Evolutionary conservation across 2,888 invertebrate species (phyloP).

Genomic region (Agrochola macilenta): DNA sequence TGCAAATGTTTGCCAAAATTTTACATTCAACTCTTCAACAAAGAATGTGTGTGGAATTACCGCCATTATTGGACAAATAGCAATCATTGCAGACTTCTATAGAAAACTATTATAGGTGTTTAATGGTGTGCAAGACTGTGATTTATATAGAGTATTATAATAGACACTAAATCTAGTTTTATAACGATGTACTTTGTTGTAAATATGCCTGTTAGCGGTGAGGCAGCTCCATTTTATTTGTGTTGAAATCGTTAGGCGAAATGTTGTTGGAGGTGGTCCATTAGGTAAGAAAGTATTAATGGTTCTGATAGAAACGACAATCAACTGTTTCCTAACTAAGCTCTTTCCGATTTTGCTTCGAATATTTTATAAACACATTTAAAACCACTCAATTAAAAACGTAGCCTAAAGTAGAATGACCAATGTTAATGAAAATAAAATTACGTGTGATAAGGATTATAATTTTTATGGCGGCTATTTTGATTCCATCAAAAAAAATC

Average conservation of each 20-base stretch:
- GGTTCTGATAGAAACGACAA: background rate
- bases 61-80: conserved; percentile 5
- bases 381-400: too few relatives aligned
- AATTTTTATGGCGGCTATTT: too few relatives aligned
- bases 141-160: conserved; percentile 40
- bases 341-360: too few relatives aligned
- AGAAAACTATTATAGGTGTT: conserved; percentile 31
- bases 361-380: too few relatives aligned
- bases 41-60: background rate
- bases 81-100: conserved; percentile 21
- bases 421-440: too few relatives aligned
- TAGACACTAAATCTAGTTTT: conserved; percentile 19
- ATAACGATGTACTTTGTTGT: conserved; percentile 44
- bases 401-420: too few relatives aligned
- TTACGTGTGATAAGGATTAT: too few relatives aligned
- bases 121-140: conserved; percentile 37
- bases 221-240: conserved; percentile 29
- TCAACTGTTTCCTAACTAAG: background rate
- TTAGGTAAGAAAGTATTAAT: conserved; percentile 25
- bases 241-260: conserved; percentile 27
- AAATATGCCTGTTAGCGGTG: conserved; percentile 33
- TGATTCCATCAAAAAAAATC: too few relatives aligned
- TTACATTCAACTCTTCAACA: background rate
- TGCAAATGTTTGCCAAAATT: background rate
- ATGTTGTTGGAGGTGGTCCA: conserved; percentile 4